Base-by-base conservation (phyloP, 1,140 invertebrate species). In the Xylocopa sonorina region DNA sequence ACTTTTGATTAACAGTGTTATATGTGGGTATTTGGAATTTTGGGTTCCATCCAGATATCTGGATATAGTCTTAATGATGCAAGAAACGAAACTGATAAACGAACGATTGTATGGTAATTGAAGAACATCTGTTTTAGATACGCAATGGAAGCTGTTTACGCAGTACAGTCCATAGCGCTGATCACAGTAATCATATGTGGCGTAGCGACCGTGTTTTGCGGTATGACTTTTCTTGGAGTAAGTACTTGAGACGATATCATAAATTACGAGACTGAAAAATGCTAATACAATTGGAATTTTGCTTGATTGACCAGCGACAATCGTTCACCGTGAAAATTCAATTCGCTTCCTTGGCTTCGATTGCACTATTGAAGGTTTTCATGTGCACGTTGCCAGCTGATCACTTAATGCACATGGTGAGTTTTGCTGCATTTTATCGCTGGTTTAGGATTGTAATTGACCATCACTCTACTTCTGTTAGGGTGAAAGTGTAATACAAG, bases 371-470 rank as follows among this genome's bases (percentile, higher is more conserved):
- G 2, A 87, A 86, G 34, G 82, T 89, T 2, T 88, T 89, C 53
- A 83, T 87, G 66, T 88, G 82, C 41, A 73, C 84, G 0, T 87
- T 78, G 83, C 86, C 89, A 41, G 84, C 87, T 3, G 87, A 90
- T 48, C 57, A 79, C 3, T 46, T 90, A 12, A 74, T 88, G 16
- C 38, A 83, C 18, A 55, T 64, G 55, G 88, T 89, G 60, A 79
- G 14, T 55, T 29, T 27, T 5, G 14, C 16, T 2, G 0, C 18
- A 6, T 29, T n/a, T n/a, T 0, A 0, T 27, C 5, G 18, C 9
- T 10, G 14, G 16, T 18, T 80, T n/a, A n/a, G 1, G 6, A 10
- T 58, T 58, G 24, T 16, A n/a, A 14, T 14, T n/a, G 3, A 46
- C n/a, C 12, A 1, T 14, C 2, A 4, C 1, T 1, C 24, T 16